Percentiles rank a stretch among this genome's conserved stretches.
phyloP scores from a whole-genome alignment of 2,888 invertebrate genomes.

The Morpho helenor region DNA sequence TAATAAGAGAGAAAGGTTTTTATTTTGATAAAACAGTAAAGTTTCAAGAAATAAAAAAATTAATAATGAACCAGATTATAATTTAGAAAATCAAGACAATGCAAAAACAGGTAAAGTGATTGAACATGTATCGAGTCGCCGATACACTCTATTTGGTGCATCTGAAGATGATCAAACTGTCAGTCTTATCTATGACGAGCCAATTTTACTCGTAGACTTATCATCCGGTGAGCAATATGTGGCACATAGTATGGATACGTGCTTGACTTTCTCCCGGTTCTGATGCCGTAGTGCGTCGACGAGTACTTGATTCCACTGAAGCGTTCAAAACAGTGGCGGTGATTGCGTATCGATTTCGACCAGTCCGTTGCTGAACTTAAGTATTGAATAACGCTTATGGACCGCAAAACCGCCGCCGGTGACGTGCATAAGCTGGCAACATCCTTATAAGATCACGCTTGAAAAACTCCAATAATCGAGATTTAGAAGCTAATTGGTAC shows the following conservation, averaged over 20 bases:
- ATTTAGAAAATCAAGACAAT: slow-evolving; percentile 23
- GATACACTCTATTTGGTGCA: slow-evolving; percentile 52
- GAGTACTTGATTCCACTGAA: slow-evolving; percentile 64
- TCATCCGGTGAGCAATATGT: slow-evolving; percentile 49
- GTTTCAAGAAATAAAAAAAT: slow-evolving; percentile 15
- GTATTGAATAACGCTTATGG: slow-evolving; percentile 49
- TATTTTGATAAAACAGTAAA: slow-evolving; percentile 25
- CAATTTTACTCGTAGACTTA: slow-evolving; percentile 55
- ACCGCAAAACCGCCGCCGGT: slow-evolving; percentile 36
- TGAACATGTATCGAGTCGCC: slow-evolving; percentile 33
- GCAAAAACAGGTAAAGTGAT: slow-evolving; percentile 27
- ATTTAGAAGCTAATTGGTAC: slow-evolving; percentile 10
- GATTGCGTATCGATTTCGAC: slow-evolving; percentile 61
- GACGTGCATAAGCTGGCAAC: slow-evolving; percentile 25
- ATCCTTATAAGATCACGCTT: slow-evolving; percentile 20
- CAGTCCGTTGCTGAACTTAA: slow-evolving; percentile 47
- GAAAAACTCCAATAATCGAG: slow-evolving; percentile 8
- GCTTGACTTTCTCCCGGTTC: slow-evolving; percentile 71
- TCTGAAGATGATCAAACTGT: slow-evolving; percentile 43
- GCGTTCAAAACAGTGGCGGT: slow-evolving; percentile 52
- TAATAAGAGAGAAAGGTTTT: slow-evolving; percentile 36
- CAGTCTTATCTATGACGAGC: slow-evolving; percentile 65
- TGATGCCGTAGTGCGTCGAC: slow-evolving; percentile 69
- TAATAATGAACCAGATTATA: slow-evolving; percentile 18
- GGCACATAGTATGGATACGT: slow-evolving; percentile 57